Conservation (phyloP, 2,888 invertebrate species). For the Habrosyne pyritoides region DNA sequence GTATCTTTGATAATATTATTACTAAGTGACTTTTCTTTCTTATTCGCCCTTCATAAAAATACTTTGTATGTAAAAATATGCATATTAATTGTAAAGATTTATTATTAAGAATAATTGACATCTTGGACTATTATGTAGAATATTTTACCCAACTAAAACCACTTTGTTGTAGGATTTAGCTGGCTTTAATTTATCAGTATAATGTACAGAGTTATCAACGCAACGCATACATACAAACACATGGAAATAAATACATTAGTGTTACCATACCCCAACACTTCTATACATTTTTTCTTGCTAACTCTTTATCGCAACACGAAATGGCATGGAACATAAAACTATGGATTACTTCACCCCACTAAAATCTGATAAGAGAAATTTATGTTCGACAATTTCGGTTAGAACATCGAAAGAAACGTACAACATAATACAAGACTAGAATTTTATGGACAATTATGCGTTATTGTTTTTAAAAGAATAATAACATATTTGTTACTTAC, state of each 20-base stretch:
- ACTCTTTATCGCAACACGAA: conserved; percentile 2
- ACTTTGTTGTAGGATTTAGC: conserved; percentile 8
- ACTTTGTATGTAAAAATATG: background rate
- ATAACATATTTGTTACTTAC: conserved; percentile 45
- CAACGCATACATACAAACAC: conserved; percentile 13
- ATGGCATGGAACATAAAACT: background rate
- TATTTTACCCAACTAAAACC: background rate
- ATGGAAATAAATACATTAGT: background rate
- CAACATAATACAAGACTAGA: conserved; percentile 18
- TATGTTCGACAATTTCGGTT: background rate
- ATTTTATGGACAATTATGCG: conserved; percentile 9
- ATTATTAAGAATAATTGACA: background rate
- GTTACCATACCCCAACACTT: background rate
- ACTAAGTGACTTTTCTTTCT: background rate
- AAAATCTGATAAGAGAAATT: conserved; percentile 8
- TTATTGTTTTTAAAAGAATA: conserved; percentile 9
- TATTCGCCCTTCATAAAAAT: background rate
- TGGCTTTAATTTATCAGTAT: conserved; percentile 43
- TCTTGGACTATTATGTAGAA: background rate
- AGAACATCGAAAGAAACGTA: background rate
- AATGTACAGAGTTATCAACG: conserved; percentile 45
- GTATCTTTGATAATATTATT: background rate
- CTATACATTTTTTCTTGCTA: background rate
- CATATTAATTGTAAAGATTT: background rate
- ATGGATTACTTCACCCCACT: background rate